Evolutionary conservation across 2,797 vertebrate species (phyloP), one percentile per base, ranked within the genome.

Genomic region (Lagorchestes hirsutus): DNA sequence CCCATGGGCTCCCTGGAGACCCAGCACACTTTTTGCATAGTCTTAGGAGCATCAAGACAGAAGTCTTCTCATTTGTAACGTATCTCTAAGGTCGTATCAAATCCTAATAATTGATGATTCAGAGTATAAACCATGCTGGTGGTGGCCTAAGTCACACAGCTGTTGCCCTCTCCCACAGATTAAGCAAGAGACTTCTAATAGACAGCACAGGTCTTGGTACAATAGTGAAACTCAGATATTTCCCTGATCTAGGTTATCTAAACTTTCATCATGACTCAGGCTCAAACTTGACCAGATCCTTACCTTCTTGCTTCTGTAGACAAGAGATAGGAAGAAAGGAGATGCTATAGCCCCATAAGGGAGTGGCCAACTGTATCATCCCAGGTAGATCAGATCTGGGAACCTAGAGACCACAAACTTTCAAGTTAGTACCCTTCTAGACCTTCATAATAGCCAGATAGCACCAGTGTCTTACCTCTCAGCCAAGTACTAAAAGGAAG

Each of bases 121-220:
- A 95, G 95, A 95, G 93, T 92, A n/a, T 40, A n/a, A 74, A 18
- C 34, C 67, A 18, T 67, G 22, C 92, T 34, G 55, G 27, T 5
- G 59, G 13, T 59, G 58, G 55, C 54, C 97, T 97, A 87, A 92
- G 24, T 93, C 24, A 67, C 9, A 94, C 28, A 94, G 29, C 56
- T 59, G 13, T 52, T 90, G n/a, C 54, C 40, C n/a, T 94, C 52
- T 34, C 24, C 24, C 58, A 54, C 1, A 54, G n/a, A 74, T 67
- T 58, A 82, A 94, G 58, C n/a, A 27, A 90, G 29, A 82, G 11
- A 24, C 40, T n/a, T n/a, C 34, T 1, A 4, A 14, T n/a, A 67
- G 62, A 57, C 56, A 92, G 56, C 54, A 58, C 28, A 94, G 67
- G 52, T 91, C 55, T 94, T 91, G 5, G 74, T 93, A 94, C 92